These are phyloP conservation scores for Thamnophis elegans DNA, from an alignment of 2,797 vertebrate species.

Conservation along the genomic window DNA sequence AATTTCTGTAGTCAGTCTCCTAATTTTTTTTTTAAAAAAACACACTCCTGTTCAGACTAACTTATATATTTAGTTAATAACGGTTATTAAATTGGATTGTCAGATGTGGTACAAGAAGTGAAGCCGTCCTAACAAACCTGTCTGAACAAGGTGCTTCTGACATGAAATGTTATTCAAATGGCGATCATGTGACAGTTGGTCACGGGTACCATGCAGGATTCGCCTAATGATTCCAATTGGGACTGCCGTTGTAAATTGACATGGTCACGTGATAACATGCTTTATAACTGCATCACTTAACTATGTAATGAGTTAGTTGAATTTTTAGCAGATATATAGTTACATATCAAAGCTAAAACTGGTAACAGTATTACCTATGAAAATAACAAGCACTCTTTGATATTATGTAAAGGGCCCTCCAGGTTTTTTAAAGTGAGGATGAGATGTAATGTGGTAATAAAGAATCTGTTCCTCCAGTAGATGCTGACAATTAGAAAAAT, in stretches of 20 bases:
- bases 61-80: background rate
- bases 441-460: background rate
- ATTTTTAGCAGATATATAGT: background rate
- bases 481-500: background rate
- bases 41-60: background rate
- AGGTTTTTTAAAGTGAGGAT: background rate
- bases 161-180: background rate
- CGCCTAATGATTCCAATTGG: background rate
- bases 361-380: background rate
- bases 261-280: background rate
- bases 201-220: background rate
- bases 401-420: background rate
- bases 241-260: background rate
- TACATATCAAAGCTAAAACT: background rate
- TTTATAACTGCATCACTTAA: background rate
- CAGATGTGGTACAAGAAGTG: background rate
- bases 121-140: background rate
- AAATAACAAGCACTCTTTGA: background rate
- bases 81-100: background rate
- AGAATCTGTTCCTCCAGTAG: background rate
- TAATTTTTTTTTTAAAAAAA: background rate
- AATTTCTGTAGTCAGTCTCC: background rate
- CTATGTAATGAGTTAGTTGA: background rate
- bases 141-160: background rate
- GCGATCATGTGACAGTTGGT: background rate